Evolutionary conservation across 2,797 vertebrate species (phyloP).

Genomic region (Garrulus glandarius): DNA sequence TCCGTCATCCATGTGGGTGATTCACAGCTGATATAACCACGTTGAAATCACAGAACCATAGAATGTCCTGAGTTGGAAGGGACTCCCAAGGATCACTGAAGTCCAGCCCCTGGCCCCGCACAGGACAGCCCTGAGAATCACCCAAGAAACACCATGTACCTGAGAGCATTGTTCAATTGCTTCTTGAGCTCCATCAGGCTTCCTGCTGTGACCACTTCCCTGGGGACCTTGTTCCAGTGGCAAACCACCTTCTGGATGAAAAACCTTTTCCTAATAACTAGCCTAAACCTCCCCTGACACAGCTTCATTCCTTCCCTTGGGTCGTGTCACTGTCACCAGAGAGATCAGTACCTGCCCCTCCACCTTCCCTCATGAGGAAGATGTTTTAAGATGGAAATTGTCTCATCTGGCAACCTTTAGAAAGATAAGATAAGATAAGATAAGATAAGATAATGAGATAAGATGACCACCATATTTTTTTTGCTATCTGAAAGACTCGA

Average conservation of each 20-base stretch:
- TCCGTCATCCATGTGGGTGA: not conserved
- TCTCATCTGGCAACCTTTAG: not conserved
- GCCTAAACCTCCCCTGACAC: not conserved
- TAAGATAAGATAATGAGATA: not conserved
- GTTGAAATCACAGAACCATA: accelerated
- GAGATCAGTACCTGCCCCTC: not conserved
- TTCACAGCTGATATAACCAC: not conserved
- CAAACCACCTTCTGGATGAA: not conserved
- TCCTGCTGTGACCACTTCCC: not conserved
- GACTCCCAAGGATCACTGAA: too few relatives aligned
- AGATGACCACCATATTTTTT: not conserved
- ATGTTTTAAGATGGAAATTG: not conserved
- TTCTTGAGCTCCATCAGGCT: not conserved
- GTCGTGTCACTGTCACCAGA: not conserved
- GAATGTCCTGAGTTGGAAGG: not conserved
- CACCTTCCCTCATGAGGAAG: accelerated
- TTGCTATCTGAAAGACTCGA: not conserved
- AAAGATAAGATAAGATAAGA: not conserved
- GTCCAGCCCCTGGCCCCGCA: too few relatives aligned
- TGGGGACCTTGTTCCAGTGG: not conserved
- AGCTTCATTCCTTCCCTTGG: not conserved
- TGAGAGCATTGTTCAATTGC: accelerated
- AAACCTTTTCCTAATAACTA: not conserved
- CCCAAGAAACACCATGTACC: not conserved
- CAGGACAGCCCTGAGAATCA: not conserved